Percentiles rank a stretch among this genome's conserved stretches.
Conservation (phyloP, 2,888 invertebrate species). For the Terebella lapidaria region DNA sequence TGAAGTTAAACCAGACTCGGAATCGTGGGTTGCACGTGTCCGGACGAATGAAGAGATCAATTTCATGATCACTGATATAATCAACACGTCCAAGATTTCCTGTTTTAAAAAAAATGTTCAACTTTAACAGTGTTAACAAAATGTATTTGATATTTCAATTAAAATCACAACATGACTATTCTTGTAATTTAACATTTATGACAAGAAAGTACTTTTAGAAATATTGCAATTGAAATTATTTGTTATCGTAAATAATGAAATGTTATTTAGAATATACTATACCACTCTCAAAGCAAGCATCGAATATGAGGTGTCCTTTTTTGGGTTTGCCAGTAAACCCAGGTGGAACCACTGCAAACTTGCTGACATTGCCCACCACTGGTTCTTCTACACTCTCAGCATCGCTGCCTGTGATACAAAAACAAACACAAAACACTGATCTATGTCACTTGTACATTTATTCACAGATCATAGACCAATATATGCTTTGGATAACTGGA, state of each 20-base stretch:
- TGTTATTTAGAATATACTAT: no score
- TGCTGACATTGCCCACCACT: slow-evolving; percentile 84
- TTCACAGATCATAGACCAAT: no score
- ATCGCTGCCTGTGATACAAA: slow-evolving; percentile 45
- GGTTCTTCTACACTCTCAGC: slow-evolving; percentile 64
- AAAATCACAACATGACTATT: no score
- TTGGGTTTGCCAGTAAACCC: slow-evolving; percentile 79
- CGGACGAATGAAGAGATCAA: slow-evolving; percentile 90
- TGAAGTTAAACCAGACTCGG: slow-evolving; percentile 96
- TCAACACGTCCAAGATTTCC: slow-evolving; percentile 91
- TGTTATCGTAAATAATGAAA: no score
- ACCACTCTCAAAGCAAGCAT: slow-evolving; percentile 94
- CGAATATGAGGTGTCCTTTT: slow-evolving; percentile 91
- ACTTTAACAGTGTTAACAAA: no score
- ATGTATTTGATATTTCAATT: no score
- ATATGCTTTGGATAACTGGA: no score
- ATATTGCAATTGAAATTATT: no score
- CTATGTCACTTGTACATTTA: no score
- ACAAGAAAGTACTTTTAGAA: no score
- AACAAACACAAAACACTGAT: no score
- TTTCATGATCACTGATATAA: slow-evolving; percentile 87
- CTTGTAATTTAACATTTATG: no score
- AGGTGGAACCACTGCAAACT: slow-evolving; percentile 52
- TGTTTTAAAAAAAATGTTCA: slow-evolving; percentile 29
- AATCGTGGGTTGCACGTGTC: slow-evolving; percentile 92